phyloP scores from a whole-genome alignment of 2,113 vertebrate genomes.

The Phalacrocorax aristotelis region DNA sequence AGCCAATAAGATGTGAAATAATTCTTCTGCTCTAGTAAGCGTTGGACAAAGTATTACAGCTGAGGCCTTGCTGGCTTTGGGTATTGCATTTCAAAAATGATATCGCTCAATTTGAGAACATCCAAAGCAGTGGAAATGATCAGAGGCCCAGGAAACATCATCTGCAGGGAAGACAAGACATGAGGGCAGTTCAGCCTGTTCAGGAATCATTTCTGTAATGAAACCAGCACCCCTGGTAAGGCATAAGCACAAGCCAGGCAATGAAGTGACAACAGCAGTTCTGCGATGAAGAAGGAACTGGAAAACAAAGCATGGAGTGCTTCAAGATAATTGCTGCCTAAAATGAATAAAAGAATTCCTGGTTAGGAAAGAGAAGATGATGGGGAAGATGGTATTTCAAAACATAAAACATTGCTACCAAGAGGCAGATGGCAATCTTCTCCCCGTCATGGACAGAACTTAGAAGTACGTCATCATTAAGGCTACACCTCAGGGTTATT shows the following conservation, averaged over 20 bases:
- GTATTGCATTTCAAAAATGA: neutral
- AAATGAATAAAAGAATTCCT: neutral
- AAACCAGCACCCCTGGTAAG: neutral
- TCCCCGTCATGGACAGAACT: neutral
- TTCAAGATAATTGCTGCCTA: neutral
- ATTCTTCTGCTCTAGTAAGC: slow-evolving; percentile 18
- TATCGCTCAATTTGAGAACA: neutral
- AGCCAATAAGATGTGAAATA: slow-evolving; percentile 15
- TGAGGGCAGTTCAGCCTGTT: neutral
- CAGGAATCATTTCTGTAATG: neutral
- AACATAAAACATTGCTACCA: neutral
- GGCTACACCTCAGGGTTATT: neutral
- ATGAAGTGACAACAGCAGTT: neutral
- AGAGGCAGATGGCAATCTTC: neutral
- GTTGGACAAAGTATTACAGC: slow-evolving; percentile 2
- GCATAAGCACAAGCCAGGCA: neutral
- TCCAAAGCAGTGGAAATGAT: neutral
- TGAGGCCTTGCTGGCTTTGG: neutral
- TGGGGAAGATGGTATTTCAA: neutral
- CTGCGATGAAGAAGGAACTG: neutral
- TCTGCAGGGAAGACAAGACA: neutral
- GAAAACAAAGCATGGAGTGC: neutral
- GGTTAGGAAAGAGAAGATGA: neutral
- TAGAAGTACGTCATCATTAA: neutral
- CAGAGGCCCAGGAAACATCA: neutral